Percentiles rank a stretch among this genome's conserved stretches.
phyloP scores from a whole-genome alignment of 2,888 invertebrate species.

The Drosophila paramelanica region DNA sequence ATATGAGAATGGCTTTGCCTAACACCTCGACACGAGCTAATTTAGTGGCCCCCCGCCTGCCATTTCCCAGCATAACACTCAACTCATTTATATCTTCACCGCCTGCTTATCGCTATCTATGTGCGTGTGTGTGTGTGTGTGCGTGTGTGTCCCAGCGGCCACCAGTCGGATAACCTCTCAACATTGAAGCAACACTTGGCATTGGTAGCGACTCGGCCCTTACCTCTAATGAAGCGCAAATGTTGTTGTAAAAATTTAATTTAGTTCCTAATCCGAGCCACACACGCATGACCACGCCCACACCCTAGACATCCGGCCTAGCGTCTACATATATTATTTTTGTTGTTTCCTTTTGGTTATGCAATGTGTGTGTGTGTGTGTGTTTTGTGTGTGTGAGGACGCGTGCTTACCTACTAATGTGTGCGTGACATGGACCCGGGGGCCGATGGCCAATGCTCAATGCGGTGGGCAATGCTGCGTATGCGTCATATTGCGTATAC shows the following conservation, averaged over 20 bases:
- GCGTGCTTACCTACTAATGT: slow-evolving; percentile 76
- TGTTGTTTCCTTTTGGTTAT: slow-evolving; percentile 30
- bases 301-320: too few species aligned
- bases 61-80: slow-evolving; percentile 69
- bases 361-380: slow-evolving; percentile 66
- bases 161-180: slow-evolving; percentile 64
- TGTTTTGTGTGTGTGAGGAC: slow-evolving; percentile 19
- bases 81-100: slow-evolving; percentile 66
- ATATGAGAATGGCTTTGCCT: slow-evolving; percentile 16
- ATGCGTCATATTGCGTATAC: slow-evolving; percentile 66
- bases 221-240: slow-evolving; percentile 77
- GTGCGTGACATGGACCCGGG: slow-evolving; percentile 73
- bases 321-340: too few species aligned
- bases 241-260: slow-evolving; percentile 80
- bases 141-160: slow-evolving; percentile 58
- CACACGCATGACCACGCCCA: slow-evolving; percentile 56
- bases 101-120: slow-evolving; percentile 45
- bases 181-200: slow-evolving; percentile 66
- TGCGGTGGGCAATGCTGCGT: slow-evolving; percentile 1
- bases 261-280: slow-evolving; percentile 70
- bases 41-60: slow-evolving; percentile 45
- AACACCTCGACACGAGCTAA: slow-evolving; percentile 44
- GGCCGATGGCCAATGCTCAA: slow-evolving; percentile 23
- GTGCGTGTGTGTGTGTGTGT: not conserved
- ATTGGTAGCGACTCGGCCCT: slow-evolving; percentile 42